A percentile compares a stretch with the other conserved stretches of the same genome.
phyloP scores from a whole-genome alignment of 2,888 invertebrate genomes.

The Notodonta ziczac region DNA sequence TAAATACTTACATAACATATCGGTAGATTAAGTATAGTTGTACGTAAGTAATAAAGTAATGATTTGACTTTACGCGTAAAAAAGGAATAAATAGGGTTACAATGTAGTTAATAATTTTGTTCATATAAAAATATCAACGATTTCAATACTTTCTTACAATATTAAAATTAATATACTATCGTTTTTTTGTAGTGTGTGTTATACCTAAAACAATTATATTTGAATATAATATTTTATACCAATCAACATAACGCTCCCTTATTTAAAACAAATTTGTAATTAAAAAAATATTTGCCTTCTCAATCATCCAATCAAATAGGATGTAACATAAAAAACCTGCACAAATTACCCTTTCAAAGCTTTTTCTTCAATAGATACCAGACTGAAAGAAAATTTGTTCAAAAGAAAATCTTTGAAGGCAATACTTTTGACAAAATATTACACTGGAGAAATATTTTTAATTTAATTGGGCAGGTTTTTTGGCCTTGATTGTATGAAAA shows the following conservation, averaged over 20 bases:
- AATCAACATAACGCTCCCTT: too few relatives aligned
- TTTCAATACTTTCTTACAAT: too few relatives aligned
- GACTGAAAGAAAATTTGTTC: not conserved
- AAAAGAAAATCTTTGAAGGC: slow-evolving; percentile 3
- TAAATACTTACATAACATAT: slow-evolving; percentile 10
- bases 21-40: not conserved
- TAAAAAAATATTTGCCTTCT: not conserved
- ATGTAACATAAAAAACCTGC: not conserved
- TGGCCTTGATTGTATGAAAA: not conserved
- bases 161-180: too few relatives aligned
- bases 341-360: slow-evolving; percentile 2
- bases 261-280: too few relatives aligned
- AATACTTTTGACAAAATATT: not conserved
- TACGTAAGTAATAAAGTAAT: not conserved
- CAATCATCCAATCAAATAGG: not conserved
- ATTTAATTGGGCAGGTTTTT: not conserved
- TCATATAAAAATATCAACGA: not conserved
- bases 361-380: not conserved
- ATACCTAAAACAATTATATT: too few relatives aligned
- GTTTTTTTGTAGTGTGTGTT: too few relatives aligned
- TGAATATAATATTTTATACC: too few relatives aligned
- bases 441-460: not conserved
- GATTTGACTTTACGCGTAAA: not conserved
- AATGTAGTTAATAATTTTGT: not conserved
- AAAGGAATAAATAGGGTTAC: not conserved